Percentiles rank a stretch among this genome's conserved stretches.
phyloP scores from a whole-genome alignment of 1,140 invertebrate species.

The Psilanteris sp. region DNA sequence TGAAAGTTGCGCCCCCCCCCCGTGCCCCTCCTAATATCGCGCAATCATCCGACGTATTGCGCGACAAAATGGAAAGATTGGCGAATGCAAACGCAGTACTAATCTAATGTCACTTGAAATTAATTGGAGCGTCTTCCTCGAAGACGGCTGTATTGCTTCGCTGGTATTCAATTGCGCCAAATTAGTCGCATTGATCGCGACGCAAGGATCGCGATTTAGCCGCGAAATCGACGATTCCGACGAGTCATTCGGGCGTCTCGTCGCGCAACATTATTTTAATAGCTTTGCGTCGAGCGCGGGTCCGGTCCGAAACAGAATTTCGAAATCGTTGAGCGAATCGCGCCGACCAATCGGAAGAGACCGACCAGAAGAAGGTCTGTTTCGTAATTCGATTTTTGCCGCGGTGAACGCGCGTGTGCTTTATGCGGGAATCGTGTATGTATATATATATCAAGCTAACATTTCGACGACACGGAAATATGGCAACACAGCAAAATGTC shows the following conservation, averaged over 20 bases:
- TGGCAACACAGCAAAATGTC: no score
- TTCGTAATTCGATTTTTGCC: no score
- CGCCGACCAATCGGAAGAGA: no score
- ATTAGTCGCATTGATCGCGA: slow-evolving; percentile 24
- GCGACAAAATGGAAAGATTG: slow-evolving; percentile 17
- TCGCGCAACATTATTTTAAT: neutral
- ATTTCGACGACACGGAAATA: no score
- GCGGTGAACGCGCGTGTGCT: no score
- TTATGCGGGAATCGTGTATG: no score
- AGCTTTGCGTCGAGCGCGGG: neutral
- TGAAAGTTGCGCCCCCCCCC: no score
- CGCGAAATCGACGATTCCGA: slow-evolving; percentile 5
- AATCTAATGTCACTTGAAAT: slow-evolving; percentile 37
- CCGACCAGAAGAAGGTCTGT: no score
- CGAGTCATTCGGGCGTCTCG: neutral
- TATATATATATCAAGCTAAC: no score
- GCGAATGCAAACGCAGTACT: slow-evolving; percentile 16
- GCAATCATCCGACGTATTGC: slow-evolving; percentile 1
- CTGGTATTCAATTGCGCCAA: slow-evolving; percentile 24
- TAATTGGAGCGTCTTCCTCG: slow-evolving; percentile 35
- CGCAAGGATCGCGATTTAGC: slow-evolving; percentile 18
- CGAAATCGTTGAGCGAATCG: no score
- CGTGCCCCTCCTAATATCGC: no score
- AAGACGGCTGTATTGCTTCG: slow-evolving; percentile 17
- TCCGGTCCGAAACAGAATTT: no score